phyloP scores from a whole-genome alignment of 2,797 vertebrate species.

The Molossus alvarezi region DNA sequence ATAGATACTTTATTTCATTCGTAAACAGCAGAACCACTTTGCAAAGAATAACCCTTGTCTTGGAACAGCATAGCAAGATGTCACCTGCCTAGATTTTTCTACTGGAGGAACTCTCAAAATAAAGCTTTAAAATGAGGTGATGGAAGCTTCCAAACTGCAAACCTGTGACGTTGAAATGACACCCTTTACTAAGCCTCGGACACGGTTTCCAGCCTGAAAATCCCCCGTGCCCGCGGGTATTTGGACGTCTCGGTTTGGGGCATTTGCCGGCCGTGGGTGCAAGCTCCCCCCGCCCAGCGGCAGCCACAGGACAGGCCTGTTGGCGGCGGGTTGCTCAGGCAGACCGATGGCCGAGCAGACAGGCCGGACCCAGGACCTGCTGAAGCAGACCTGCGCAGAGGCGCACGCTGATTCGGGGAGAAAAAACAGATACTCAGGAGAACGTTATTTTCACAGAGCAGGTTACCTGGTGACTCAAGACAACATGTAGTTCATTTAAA shows the following conservation, averaged over 20 bases:
- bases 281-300: not conserved
- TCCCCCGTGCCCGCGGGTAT: not conserved
- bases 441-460: not conserved
- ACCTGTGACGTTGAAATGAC: not conserved
- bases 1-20: constrained; percentile 81
- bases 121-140: constrained; percentile 5
- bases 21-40: constrained; percentile 56
- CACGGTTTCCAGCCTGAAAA: not conserved
- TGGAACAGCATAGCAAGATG: not conserved
- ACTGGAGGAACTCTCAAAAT: not conserved
- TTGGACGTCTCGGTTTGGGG: rapidly evolving
- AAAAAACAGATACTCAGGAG: not conserved
- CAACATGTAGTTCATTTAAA: not conserved
- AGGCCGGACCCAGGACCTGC: not conserved
- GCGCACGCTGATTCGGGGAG: not conserved
- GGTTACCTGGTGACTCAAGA: not conserved
- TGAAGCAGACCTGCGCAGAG: not conserved
- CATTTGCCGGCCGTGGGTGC: not conserved
- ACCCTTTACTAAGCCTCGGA: not conserved
- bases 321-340: not conserved
- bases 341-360: not conserved
- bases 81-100: not conserved
- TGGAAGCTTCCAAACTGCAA: not conserved
- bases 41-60: not conserved
- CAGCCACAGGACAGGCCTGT: not conserved